phyloP scores from a whole-genome alignment of 1,140 invertebrate species.

The Magallana gigas region DNA sequence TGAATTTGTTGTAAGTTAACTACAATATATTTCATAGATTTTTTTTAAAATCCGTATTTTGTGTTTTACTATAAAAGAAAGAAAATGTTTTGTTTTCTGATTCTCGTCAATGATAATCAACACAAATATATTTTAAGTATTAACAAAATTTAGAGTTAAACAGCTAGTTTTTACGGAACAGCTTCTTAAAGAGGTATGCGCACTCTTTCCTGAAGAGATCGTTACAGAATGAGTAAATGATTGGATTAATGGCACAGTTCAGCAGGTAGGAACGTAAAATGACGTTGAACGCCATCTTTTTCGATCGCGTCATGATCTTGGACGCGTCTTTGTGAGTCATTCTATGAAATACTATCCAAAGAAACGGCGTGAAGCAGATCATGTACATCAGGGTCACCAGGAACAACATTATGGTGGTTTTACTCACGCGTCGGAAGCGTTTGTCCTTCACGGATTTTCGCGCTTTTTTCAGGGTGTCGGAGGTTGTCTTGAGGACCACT shows the following conservation, averaged over 20 bases:
- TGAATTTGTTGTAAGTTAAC: no score
- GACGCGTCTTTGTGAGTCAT: slow-evolving; percentile 44
- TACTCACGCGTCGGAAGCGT: slow-evolving; percentile 48
- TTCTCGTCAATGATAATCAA: no score
- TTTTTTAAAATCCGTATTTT: no score
- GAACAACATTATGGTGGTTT: slow-evolving; percentile 58
- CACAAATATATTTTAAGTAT: no score
- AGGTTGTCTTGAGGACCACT: slow-evolving; percentile 22
- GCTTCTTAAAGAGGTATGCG: slow-evolving; percentile 51
- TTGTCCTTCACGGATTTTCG: slow-evolving; percentile 43
- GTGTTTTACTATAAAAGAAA: no score
- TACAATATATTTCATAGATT: no score
- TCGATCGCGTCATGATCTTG: slow-evolving; percentile 39
- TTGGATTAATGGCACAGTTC: slow-evolving; percentile 69
- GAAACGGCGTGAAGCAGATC: slow-evolving; percentile 53
- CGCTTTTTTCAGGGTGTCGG: slow-evolving; percentile 39
- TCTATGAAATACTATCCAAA: slow-evolving; percentile 47
- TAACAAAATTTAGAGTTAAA: not conserved
- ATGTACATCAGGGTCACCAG: slow-evolving; percentile 53
- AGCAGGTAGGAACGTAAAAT: slow-evolving; percentile 67
- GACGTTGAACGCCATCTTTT: slow-evolving; percentile 61
- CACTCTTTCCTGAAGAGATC: slow-evolving; percentile 64
- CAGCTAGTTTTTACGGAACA: not conserved
- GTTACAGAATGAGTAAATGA: slow-evolving; percentile 71
- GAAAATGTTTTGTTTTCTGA: no score